Conservation (phyloP, 2,888 invertebrate genomes). For the Koerneria pararmatus region DNA sequence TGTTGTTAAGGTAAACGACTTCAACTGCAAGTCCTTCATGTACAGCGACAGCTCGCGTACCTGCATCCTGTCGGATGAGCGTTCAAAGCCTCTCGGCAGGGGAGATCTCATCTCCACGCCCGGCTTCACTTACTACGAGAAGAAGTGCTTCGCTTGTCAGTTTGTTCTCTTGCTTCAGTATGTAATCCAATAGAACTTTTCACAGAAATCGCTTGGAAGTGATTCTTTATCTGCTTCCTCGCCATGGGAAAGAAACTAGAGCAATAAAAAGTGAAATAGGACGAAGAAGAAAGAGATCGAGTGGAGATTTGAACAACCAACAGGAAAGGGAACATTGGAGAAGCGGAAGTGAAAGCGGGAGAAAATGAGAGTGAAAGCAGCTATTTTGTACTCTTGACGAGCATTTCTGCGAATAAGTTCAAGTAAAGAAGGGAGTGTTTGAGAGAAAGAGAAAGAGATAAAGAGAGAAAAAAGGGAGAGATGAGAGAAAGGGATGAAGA, state of each 20-base stretch:
- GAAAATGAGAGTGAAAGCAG: slow-evolving; percentile 14
- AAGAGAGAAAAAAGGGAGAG: neutral
- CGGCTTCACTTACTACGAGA: slow-evolving; percentile 58
- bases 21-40: slow-evolving; percentile 60
- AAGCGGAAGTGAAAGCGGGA: neutral
- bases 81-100: slow-evolving; percentile 56
- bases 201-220: no score
- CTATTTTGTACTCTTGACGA: neutral
- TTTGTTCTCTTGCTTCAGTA: neutral
- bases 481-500: neutral
- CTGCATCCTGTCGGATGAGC: slow-evolving; percentile 57
- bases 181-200: no score
- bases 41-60: slow-evolving; percentile 52
- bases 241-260: no score
- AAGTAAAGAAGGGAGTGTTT: no score
- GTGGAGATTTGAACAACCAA: no score
- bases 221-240: no score
- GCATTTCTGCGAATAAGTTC: no score
- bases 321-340: no score
- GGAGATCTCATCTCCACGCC: slow-evolving; percentile 44
- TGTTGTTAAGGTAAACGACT: slow-evolving; percentile 52
- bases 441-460: neutral
- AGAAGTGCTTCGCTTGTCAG: slow-evolving; percentile 59
- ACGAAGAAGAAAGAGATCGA: neutral
- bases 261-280: neutral